Conservation (phyloP, 2,888 invertebrate species). For the Sesia apiformis region DNA sequence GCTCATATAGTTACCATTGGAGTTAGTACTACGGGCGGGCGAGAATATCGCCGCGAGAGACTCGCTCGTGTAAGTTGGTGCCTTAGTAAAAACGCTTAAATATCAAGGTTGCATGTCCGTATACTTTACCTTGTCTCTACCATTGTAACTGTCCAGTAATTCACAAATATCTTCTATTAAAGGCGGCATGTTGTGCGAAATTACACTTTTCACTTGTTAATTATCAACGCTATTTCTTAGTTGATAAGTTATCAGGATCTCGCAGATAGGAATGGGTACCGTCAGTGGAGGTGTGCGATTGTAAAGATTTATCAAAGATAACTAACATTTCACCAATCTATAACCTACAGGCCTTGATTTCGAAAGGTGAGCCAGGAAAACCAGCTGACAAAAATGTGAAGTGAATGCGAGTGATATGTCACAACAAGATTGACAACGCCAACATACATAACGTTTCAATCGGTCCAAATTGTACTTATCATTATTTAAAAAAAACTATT, state of each 20-base stretch:
- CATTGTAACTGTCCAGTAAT: slow-evolving; percentile 85
- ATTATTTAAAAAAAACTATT: too few relatives aligned
- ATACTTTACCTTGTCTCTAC: slow-evolving; percentile 85
- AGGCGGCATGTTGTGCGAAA: slow-evolving; percentile 38
- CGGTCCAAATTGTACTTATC: too few relatives aligned
- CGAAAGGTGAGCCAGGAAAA: slow-evolving; percentile 8
- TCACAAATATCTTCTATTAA: slow-evolving; percentile 76
- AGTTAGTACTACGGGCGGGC: neutral
- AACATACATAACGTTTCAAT: too few relatives aligned
- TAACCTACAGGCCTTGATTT: slow-evolving; percentile 15
- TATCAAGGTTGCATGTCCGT: slow-evolving; percentile 53
- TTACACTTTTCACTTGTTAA: neutral
- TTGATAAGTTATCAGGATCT: neutral
- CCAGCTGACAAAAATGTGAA: neutral
- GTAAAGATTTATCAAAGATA: slow-evolving; percentile 30
- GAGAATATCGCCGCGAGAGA: neutral
- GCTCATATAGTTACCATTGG: neutral
- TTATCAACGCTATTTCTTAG: neutral
- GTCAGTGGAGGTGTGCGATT: slow-evolving; percentile 21
- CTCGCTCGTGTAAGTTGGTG: too few relatives aligned
- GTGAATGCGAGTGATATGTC: neutral
- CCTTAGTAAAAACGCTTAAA: slow-evolving; percentile 10
- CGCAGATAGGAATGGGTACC: neutral
- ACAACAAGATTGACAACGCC: neutral
- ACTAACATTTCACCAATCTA: slow-evolving; percentile 53